phyloP scores from a whole-genome alignment of 1,140 invertebrate genomes.

The Hyposmocoma kahamanoa region DNA sequence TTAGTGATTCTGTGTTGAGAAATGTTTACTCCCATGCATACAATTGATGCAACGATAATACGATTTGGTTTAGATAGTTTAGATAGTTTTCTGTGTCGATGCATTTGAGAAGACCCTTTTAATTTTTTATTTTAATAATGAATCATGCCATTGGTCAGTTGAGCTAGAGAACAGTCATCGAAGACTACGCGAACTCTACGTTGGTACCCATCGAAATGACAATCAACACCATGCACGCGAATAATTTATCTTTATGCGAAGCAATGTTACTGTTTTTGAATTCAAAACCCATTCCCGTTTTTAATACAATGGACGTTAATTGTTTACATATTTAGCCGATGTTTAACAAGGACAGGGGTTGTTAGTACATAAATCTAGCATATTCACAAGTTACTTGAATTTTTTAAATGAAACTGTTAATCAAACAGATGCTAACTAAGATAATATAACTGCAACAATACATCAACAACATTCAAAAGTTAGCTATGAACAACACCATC shows the following conservation, averaged over 20 bases:
- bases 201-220: slow-evolving; percentile 44
- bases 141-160: slow-evolving; percentile 8
- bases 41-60: no score
- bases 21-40: no score
- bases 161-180: slow-evolving; percentile 3
- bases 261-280: slow-evolving; percentile 4
- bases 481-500: slow-evolving; percentile 66
- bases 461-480: slow-evolving; percentile 67
- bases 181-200: slow-evolving; percentile 42
- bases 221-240: slow-evolving; percentile 61
- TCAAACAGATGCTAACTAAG: slow-evolving; percentile 66
- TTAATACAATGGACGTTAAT: no score
- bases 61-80: no score
- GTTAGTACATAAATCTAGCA: neutral
- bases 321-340: no score
- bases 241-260: slow-evolving; percentile 20
- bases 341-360: no score
- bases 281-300: no score
- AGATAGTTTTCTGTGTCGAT: no score
- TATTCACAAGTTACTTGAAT: slow-evolving; percentile 33
- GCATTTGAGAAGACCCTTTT: no score
- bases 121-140: no score
- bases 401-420: slow-evolving; percentile 25
- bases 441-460: slow-evolving; percentile 61
- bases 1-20: no score